A percentile compares a stretch with the other conserved stretches of the same genome.
phyloP scores from a whole-genome alignment of 2,797 vertebrate species.

The Thunnus albacares region DNA sequence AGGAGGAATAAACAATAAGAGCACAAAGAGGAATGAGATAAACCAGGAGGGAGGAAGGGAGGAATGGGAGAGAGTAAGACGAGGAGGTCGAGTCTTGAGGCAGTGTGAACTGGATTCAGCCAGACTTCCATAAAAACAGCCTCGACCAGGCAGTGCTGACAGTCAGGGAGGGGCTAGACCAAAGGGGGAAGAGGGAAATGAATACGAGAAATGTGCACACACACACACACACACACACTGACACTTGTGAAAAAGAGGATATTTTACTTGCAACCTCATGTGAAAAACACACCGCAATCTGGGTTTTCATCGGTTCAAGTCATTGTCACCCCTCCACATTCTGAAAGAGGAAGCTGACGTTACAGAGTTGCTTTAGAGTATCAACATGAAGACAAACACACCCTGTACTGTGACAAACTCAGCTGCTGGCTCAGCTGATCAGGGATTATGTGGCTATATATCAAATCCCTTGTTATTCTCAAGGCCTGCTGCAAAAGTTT shows the following conservation, averaged over 20 bases:
- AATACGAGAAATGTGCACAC: conserved; percentile 26
- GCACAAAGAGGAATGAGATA: neutral
- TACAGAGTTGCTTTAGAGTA: neutral
- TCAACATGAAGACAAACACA: conserved; percentile 5
- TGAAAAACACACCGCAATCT: conserved; percentile 31
- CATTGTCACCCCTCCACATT: neutral
- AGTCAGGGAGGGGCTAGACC: conserved; percentile 40
- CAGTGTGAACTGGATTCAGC: conserved; percentile 83
- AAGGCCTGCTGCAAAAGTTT: neutral
- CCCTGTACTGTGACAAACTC: conserved; percentile 6
- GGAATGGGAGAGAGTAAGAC: conserved; percentile 25
- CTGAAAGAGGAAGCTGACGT: conserved; percentile 48
- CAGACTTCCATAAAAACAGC: conserved; percentile 79
- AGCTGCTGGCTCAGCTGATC: conserved; percentile 60
- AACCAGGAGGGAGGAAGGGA: neutral
- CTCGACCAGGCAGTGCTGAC: conserved; percentile 26
- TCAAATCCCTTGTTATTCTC: conserved; percentile 30
- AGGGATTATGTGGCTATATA: conserved; percentile 9
- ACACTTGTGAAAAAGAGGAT: conserved; percentile 17
- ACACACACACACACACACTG: neutral
- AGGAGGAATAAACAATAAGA: conserved; percentile 4
- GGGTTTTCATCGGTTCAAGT: neutral
- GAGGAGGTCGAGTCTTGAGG: conserved; percentile 58
- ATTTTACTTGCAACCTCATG: neutral
- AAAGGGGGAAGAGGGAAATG: neutral